Base-by-base conservation (phyloP, 2,797 vertebrate species). In the Poecilia picta region DNA sequence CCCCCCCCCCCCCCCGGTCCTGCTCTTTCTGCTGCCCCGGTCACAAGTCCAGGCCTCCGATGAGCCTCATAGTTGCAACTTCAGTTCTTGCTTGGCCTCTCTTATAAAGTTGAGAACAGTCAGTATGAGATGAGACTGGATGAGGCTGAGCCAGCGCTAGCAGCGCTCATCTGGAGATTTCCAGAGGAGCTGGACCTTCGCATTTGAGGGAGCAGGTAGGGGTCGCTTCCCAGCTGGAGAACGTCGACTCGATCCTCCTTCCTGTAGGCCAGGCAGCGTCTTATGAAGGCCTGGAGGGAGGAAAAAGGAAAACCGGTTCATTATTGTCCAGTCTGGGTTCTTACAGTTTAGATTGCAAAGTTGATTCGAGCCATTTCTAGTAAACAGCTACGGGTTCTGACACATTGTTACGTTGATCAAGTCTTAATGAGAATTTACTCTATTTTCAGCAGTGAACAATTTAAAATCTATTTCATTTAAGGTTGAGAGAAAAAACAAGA, bases 171-270 rank as follows among this genome's bases (percentile, higher is more conserved):
- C 94, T 98, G 98, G 90, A 99, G 94, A 89, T 97, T 99, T 93
- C 98, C 98, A 93, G 98, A 99, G 92, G 98, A 99, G 95, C 97
- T 99, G n/a, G 98, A 98, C 94, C 98, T 97, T 90, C 98, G 96
- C 96, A 99, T 99, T 89, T 99, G 98, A 78, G 98, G 98, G 75
- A 99, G 98, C 92, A 99, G 96, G 90, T 99, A 99, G 43, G 98
- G 96, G 92, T 99, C 98, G 12, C 97, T 98, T 74, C 98, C 98
- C 94, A 99, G 94, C 90, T 99, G 98, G 91, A 98, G 98, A 77
- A 99, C 98, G 75, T 98, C 98, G 66, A 98, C 97, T 53, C 98
- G 96, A 89, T 99, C 98, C 89, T 99, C 98, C 93, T 99, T 99
- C 89, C 98, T 96, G 92, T 99, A 99, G 4, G 98, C 98, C 94